A percentile compares a stretch with the other conserved stretches of the same genome.
Conservation (phyloP, 2,113 vertebrate genomes). For the Eudyptes chrysolophus region DNA sequence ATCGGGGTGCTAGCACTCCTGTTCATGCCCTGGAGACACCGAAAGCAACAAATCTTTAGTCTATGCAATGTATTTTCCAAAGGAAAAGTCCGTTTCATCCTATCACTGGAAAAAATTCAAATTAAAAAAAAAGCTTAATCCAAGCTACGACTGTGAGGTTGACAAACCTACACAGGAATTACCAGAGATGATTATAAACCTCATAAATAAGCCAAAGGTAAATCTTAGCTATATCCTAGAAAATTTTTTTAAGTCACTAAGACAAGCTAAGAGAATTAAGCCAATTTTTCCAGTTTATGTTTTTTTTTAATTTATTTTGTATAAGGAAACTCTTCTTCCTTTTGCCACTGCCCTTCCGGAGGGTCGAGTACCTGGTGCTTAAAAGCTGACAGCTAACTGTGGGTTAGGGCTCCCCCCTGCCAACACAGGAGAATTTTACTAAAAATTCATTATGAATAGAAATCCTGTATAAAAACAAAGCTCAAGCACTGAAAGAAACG, state of each 20-base stretch:
- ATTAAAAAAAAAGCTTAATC: neutral
- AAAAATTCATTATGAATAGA: neutral
- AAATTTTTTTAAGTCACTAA: neutral
- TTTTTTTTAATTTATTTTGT: neutral
- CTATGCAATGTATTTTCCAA: neutral
- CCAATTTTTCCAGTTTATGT: neutral
- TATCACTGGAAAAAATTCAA: too few relatives aligned
- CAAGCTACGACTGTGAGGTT: too few relatives aligned
- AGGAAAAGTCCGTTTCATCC: neutral
- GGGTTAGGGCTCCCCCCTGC: neutral
- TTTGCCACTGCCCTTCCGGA: neutral
- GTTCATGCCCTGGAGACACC: neutral
- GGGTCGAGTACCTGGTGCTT: neutral
- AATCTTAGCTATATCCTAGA: neutral
- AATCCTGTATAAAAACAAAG: neutral
- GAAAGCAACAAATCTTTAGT: neutral
- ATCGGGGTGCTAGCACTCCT: neutral
- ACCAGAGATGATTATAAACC: neutral
- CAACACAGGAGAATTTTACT: neutral
- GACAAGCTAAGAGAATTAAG: neutral
- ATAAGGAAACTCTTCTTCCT: neutral
- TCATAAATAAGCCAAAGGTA: neutral
- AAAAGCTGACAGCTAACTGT: neutral
- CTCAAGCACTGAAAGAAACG: neutral
- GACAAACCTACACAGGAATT: neutral